These are phyloP conservation scores for Synergus itoensis DNA, from an alignment of 2,888 invertebrate genomes.

Conservation along the genomic window DNA sequence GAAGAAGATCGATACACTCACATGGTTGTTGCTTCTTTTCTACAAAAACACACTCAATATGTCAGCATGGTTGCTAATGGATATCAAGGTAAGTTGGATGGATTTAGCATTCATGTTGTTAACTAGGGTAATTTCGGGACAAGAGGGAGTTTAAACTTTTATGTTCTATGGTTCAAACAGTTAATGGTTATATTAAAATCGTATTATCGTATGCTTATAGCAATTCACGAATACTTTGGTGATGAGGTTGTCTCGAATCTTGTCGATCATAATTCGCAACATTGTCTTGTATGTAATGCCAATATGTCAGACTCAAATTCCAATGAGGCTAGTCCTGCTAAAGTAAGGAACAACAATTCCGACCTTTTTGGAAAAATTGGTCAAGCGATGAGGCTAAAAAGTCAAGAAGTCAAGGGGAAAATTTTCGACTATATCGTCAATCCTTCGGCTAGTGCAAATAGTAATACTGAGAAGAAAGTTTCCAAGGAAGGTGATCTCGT, in stretches of 20 bases:
- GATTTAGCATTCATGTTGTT: background rate
- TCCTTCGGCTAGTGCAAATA: conserved; percentile 82
- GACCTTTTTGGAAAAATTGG: conserved; percentile 92
- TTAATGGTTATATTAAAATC: background rate
- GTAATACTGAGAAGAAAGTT: conserved; percentile 87
- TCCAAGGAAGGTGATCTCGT: conserved; percentile 85
- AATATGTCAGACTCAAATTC: conserved; percentile 77
- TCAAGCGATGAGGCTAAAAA: conserved; percentile 92
- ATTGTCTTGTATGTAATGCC: conserved; percentile 90
- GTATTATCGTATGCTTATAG: conserved; percentile 72
- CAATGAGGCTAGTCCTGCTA: conserved; percentile 69
- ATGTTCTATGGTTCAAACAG: background rate
- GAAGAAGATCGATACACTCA: conserved; percentile 98
- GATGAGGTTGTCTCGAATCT: conserved; percentile 89
- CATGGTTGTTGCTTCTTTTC: conserved; percentile 98
- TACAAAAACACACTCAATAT: conserved; percentile 95
- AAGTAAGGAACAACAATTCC: conserved; percentile 72
- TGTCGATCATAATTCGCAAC: conserved; percentile 89
- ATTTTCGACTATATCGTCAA: conserved; percentile 96
- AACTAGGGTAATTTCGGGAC: too few species aligned
- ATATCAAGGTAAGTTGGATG: conserved; percentile 81
- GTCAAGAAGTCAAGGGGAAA: conserved; percentile 94
- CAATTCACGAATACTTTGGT: conserved; percentile 90
- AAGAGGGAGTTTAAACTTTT: too few species aligned
- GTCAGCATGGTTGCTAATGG: conserved; percentile 96